These are phyloP conservation scores for Drosophila melanica DNA, from an alignment of 1,140 invertebrate species.

Conservation along the genomic window DNA sequence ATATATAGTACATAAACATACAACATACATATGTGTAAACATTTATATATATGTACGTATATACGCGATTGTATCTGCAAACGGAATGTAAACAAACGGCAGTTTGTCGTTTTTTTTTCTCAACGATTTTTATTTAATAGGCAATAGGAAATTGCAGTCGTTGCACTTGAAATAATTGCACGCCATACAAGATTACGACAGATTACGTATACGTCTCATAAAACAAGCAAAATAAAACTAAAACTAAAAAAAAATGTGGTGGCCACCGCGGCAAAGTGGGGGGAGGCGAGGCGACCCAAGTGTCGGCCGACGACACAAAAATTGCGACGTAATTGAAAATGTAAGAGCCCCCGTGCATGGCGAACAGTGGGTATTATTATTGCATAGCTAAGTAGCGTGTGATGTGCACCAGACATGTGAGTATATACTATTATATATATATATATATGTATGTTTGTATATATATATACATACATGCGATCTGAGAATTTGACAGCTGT, in stretches of 20 bases:
- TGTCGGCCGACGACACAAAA: slow-evolving; percentile 39
- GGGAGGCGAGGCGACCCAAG: background rate
- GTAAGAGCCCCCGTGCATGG: slow-evolving; percentile 26
- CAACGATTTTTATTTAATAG: slow-evolving; percentile 14
- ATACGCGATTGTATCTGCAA: slow-evolving; percentile 18
- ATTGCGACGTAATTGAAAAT: slow-evolving; percentile 49
- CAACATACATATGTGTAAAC: slow-evolving; percentile 1
- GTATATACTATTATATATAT: background rate
- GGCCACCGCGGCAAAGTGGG: background rate
- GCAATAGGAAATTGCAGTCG: slow-evolving; percentile 50
- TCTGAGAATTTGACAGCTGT: no score
- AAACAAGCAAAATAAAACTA: slow-evolving; percentile 6
- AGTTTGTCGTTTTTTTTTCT: background rate
- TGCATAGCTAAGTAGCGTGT: slow-evolving; percentile 14
- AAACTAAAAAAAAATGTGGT: background rate
- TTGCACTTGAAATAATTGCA: slow-evolving; percentile 56
- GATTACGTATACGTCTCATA: slow-evolving; percentile 53
- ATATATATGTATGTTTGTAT: background rate
- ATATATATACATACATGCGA: background rate
- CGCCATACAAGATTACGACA: slow-evolving; percentile 40
- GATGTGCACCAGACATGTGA: slow-evolving; percentile 1
- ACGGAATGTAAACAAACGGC: slow-evolving; percentile 40
- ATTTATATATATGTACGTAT: background rate
- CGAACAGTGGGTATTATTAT: slow-evolving; percentile 6
- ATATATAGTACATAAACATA: background rate